Evolutionary conservation across 2,797 vertebrate genomes (phyloP).

Genomic region (Emys orbicularis): DNA sequence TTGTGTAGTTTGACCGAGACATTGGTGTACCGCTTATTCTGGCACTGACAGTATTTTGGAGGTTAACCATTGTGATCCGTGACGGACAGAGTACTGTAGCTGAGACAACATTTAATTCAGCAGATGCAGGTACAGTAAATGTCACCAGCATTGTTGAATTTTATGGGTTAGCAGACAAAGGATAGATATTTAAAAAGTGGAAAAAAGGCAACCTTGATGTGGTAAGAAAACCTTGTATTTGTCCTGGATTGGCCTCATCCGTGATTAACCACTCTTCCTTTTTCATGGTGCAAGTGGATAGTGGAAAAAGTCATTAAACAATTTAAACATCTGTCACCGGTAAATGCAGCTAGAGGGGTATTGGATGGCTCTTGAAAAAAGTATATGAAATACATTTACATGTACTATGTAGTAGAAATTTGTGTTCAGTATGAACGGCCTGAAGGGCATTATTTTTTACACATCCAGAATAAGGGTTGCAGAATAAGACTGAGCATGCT

Average conservation of each 20-base stretch:
- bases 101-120: conserved; percentile 74
- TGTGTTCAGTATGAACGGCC: conserved; percentile 26
- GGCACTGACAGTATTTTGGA: conserved; percentile 52
- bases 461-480: not conserved
- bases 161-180: conserved; percentile 68
- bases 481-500: not conserved
- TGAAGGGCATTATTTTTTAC: not conserved
- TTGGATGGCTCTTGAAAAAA: not conserved
- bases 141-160: conserved; percentile 61
- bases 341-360: conserved; percentile 40
- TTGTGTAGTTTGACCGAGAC: conserved; percentile 51
- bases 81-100: conserved; percentile 66
- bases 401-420: conserved; percentile 31
- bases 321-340: conserved; percentile 3
- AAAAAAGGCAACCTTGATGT: conserved; percentile 70
- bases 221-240: conserved; percentile 61
- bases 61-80: conserved; percentile 61
- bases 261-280: conserved; percentile 50
- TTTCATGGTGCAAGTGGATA: conserved; percentile 4
- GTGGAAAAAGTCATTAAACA: conserved; percentile 6
- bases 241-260: conserved; percentile 64
- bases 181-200: conserved; percentile 68
- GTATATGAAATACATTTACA: conserved; percentile 33
- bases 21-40: conserved; percentile 60
- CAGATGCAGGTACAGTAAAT: conserved; percentile 76